phyloP scores from a whole-genome alignment of 2,113 vertebrate species.

The Strix aluco region DNA sequence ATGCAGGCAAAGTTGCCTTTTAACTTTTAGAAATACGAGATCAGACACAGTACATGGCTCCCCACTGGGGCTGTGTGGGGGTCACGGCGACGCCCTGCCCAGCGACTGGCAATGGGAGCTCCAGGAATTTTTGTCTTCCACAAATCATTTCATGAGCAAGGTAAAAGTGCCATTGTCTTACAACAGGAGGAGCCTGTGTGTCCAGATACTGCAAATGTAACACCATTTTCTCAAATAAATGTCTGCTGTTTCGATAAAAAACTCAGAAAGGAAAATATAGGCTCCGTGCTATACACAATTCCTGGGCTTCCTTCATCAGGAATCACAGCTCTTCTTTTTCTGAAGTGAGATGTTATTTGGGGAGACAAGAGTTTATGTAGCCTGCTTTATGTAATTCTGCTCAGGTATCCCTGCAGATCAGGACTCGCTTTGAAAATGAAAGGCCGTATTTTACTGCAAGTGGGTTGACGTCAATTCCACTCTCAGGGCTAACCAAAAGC shows the following conservation, averaged over 20 bases:
- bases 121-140: not conserved
- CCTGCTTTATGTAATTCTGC: constrained; percentile 14
- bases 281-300: not conserved
- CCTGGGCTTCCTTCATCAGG: not conserved
- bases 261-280: not conserved
- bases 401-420: constrained; percentile 42
- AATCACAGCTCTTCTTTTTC: not conserved
- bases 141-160: not conserved
- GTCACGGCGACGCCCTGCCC: rapidly evolving
- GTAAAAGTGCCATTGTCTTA: not conserved
- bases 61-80: rapidly evolving
- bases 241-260: not conserved
- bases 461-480: not conserved
- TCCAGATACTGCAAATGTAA: not conserved
- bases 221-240: not conserved
- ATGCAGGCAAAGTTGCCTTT: rapidly evolving
- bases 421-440: constrained; percentile 24
- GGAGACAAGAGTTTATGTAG: not conserved
- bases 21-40: not conserved
- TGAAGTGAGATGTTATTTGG: not conserved
- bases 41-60: not conserved
- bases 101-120: rapidly evolving
- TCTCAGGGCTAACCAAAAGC: not conserved
- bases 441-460: constrained; percentile 34
- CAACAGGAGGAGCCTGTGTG: not conserved